A percentile compares a stretch with the other conserved stretches of the same genome.
Evolutionary conservation across 2,797 vertebrate genomes (phyloP).

Genomic region (Hydrocynus forskahlii): DNA sequence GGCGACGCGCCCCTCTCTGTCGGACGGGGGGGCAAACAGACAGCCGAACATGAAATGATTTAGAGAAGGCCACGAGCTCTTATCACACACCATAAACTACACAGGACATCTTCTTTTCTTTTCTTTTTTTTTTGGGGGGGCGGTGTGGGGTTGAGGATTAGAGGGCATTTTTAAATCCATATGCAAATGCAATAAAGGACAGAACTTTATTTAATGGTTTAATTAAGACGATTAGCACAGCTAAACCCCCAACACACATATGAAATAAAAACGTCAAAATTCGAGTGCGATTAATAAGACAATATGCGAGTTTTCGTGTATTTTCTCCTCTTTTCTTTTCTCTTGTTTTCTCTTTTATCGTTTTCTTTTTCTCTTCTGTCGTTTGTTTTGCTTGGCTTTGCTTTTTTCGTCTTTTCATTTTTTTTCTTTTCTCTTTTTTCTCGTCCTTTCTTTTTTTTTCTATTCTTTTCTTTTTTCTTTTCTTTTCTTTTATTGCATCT

Average conservation of each 20-base stretch:
- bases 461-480: background rate
- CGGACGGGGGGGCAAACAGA: slow-evolving; percentile 70
- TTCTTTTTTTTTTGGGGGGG: too few relatives aligned
- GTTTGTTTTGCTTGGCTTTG: too few relatives aligned
- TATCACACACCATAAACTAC: slow-evolving; percentile 55
- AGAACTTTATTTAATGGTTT: background rate
- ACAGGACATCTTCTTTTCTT: slow-evolving; percentile 46
- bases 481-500: background rate
- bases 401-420: too few relatives aligned
- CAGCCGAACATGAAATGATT: slow-evolving; percentile 68
- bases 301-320: too few relatives aligned
- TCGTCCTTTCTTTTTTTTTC: too few relatives aligned
- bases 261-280: background rate
- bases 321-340: too few relatives aligned
- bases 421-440: too few relatives aligned
- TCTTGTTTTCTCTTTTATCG: too few relatives aligned
- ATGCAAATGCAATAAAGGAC: background rate
- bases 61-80: slow-evolving; percentile 54
- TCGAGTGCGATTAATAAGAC: too few relatives aligned
- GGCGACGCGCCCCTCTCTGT: slow-evolving; percentile 86
- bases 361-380: too few relatives aligned
- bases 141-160: background rate
- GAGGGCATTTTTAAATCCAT: background rate
- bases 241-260: background rate
- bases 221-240: background rate